Evolutionary conservation across 2,888 invertebrate species (phyloP).

Genomic region (Spilarctia lutea): DNA sequence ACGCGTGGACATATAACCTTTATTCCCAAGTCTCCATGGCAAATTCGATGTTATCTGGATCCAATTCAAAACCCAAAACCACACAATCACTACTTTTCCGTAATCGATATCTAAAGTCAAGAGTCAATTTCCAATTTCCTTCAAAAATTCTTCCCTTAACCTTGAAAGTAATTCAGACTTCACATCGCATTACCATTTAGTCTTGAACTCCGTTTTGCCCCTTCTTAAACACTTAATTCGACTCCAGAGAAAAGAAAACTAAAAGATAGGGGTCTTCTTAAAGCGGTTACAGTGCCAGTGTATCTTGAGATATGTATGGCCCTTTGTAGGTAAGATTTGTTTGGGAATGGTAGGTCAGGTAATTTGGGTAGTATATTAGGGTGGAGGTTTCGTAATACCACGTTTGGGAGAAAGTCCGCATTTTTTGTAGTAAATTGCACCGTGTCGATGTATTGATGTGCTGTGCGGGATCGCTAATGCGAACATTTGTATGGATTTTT

Average conservation of each 20-base stretch:
- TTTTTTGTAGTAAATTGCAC: conserved; percentile 28
- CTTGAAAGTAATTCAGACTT: conserved; percentile 34
- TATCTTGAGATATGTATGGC: conserved; percentile 12
- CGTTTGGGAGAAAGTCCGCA: conserved; percentile 24
- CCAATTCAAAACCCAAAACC: background rate
- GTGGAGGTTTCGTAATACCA: conserved; percentile 27
- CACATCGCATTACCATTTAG: conserved; percentile 33
- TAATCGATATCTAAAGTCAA: conserved; percentile 33
- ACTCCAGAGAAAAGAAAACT: conserved; percentile 29
- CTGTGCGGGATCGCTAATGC: conserved; percentile 7
- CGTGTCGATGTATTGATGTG: conserved; percentile 23
- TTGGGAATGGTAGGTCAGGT: background rate
- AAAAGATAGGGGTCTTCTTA: conserved; percentile 37
- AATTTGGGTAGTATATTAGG: conserved; percentile 3
- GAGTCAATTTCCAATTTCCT: conserved; percentile 30
- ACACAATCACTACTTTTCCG: conserved; percentile 3
- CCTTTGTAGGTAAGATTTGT: background rate
- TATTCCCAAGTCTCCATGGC: background rate
- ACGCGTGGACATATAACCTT: background rate
- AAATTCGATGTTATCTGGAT: background rate
- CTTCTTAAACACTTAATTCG: conserved; percentile 35
- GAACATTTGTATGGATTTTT: conserved; percentile 2
- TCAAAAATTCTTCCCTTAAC: conserved; percentile 30
- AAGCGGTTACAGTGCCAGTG: conserved; percentile 18
- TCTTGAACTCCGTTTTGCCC: conserved; percentile 27